A percentile compares a stretch with the other conserved stretches of the same genome.
Evolutionary conservation across 2,797 vertebrate genomes (phyloP).

Genomic region (Anomalospiza imberbis): DNA sequence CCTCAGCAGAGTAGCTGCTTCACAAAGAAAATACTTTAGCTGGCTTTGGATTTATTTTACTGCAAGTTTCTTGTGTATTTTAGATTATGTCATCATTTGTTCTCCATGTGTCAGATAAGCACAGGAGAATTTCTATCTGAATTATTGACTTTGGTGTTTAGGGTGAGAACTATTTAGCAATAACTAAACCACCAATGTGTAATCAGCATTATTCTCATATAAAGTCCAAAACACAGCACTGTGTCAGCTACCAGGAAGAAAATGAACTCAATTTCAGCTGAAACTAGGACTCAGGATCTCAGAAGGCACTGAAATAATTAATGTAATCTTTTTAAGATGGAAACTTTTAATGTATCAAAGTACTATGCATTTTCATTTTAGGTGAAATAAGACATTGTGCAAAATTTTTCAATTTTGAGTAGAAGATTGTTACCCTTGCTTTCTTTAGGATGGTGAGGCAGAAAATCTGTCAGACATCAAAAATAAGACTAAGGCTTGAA

Average conservation of each 20-base stretch:
- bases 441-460: background rate
- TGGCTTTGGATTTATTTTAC: background rate
- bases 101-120: background rate
- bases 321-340: background rate
- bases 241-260: background rate
- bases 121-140: background rate
- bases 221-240: background rate
- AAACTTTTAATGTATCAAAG: background rate
- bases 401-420: background rate
- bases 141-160: background rate
- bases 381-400: background rate
- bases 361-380: background rate
- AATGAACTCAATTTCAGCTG: background rate
- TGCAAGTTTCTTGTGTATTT: background rate
- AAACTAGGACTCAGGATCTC: background rate
- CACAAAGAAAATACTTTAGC: background rate
- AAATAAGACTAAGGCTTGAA: background rate
- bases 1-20: background rate
- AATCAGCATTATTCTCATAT: background rate
- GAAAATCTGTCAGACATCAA: background rate
- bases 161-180: background rate
- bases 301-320: background rate
- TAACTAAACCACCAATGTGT: background rate
- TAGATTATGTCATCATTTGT: background rate
- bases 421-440: background rate